These are phyloP conservation scores for Idaea biselata DNA, from an alignment of 2,888 invertebrate genomes.

Conservation along the genomic window DNA sequence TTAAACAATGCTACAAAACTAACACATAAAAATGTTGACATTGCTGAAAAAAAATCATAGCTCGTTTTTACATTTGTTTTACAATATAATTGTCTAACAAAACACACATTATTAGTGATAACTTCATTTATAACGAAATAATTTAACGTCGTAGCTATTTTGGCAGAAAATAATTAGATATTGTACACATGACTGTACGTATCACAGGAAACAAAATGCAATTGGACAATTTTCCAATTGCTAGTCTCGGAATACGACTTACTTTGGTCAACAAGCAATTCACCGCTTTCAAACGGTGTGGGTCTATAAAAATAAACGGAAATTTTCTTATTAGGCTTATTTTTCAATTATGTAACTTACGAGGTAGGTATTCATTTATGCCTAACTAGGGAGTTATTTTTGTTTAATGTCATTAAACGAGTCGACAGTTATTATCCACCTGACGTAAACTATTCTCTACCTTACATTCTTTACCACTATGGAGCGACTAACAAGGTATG, in stretches of 20 bases:
- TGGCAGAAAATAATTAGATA: not conserved
- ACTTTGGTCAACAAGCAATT: slow-evolving; percentile 63
- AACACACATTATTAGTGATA: not conserved
- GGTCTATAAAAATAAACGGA: slow-evolving; percentile 6
- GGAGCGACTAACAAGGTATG: too few species aligned
- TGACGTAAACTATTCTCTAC: too few species aligned
- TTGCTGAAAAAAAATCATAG: not conserved
- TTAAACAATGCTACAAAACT: not conserved
- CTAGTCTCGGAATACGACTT: slow-evolving; percentile 54
- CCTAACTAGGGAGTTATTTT: too few species aligned
- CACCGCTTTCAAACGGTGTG: slow-evolving; percentile 42
- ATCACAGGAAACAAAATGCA: slow-evolving; percentile 70
- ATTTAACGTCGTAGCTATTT: not conserved
- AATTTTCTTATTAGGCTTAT: not conserved
- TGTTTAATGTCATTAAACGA: too few species aligned
- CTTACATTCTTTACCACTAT: too few species aligned
- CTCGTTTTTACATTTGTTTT: slow-evolving; percentile 15
- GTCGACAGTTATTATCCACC: too few species aligned
- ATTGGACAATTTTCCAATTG: slow-evolving; percentile 79
- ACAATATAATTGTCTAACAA: not conserved
- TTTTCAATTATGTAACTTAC: not conserved
- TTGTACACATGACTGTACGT: slow-evolving; percentile 47
- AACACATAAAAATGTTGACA: not conserved
- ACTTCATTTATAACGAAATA: not conserved
- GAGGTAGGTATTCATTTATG: too few species aligned